Evolutionary conservation across 2,797 vertebrate genomes (phyloP), one percentile per base, ranked within the genome.

Genomic region (Amniataba percoides): DNA sequence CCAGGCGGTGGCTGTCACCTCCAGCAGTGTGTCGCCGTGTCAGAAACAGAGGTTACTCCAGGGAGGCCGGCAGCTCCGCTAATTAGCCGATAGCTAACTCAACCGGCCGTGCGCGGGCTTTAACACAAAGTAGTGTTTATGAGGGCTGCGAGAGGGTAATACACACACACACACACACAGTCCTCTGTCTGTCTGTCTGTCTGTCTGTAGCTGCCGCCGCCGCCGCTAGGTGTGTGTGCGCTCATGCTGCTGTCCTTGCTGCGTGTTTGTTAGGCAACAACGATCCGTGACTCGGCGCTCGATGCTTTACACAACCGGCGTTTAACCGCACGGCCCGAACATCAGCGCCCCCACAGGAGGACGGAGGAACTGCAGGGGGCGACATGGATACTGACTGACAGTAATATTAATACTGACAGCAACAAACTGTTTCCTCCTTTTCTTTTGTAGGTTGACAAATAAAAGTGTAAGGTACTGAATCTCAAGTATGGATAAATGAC

Each of bases 231-330:
- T 19, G 19, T 14, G 34, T 61, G 14, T 1, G 0, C 5, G 0
- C 5, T 25, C 27, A 31, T 7, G 36, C 18, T 19, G 34, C 0
- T 2, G 80, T 75, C 82, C 88, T 89, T 83, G 82, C 6, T 1
- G 34, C 9, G 48, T 13, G 25, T 16, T 2, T 3, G 74, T 61
- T 78, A 45, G 21, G 51, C 42, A 84, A 86, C 76, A 45, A 1
- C 51, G 0, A 86, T 81, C 86, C 43, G 61, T 89, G 82, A 92
- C 84, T 93, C 90, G 62, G 45, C 81, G 74, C 63, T 82, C 74
- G 58, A 87, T 72, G 31, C 9, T 70, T 84, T 79, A 82, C 70
- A 25, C 52, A 80, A 73, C 70, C 27, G 27, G 5, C 0, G 51
- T 21, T 55, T 0, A 63, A 52, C 45, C 15, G 12, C 9, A 6